Evolutionary conservation across 2,113 vertebrate species (phyloP), one percentile per base, ranked within the genome.

Genomic region (Otus sunia): DNA sequence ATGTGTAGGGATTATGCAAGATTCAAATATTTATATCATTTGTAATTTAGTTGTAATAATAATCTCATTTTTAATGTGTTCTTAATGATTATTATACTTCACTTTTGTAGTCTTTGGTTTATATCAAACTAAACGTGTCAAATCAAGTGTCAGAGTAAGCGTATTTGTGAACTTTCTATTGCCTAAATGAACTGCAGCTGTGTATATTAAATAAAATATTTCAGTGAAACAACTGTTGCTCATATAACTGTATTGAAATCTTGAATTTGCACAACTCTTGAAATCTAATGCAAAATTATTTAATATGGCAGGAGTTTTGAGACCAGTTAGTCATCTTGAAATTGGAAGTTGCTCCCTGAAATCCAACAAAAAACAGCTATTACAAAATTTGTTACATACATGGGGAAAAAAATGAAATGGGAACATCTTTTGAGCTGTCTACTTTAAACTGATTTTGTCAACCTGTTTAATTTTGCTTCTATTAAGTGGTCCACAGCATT

Each of bases 191-290:
- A 87, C 64, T 87, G 71, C 91, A 86, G 92, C 90, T 93, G 74
- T 94, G 58, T 96, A 39, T 93, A 89, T 90, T 71, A 82, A 96
- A 92, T 97, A 90, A 97, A 97, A 71, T 30, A 77, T 53, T 82
- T 47, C 36, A 73, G 62, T 85, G 64, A 81, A 94, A 79, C 7
- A 34, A 79, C 67, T 93, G 71, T 80, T 86, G 72, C 64, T 88
- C 29, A 6, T 74, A 1, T 69, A 89, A 90, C 88, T 84, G 50
- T 53, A 58, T 37, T 50, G 66, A 39, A 83, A 74, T 80, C 21
- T 83, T 66, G 20, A 76, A 64, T 85, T 75, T 66, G 37, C 32
- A 56, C 36, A 50, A 18, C 45, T 81, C 29, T 82, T 72, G 39
- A 77, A 76, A 86, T 39, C n/a, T 50, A 62, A 39, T 67, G 58